Base-by-base conservation (phyloP, 23 tunicate genomes). In the Pegea sp. region DNA sequence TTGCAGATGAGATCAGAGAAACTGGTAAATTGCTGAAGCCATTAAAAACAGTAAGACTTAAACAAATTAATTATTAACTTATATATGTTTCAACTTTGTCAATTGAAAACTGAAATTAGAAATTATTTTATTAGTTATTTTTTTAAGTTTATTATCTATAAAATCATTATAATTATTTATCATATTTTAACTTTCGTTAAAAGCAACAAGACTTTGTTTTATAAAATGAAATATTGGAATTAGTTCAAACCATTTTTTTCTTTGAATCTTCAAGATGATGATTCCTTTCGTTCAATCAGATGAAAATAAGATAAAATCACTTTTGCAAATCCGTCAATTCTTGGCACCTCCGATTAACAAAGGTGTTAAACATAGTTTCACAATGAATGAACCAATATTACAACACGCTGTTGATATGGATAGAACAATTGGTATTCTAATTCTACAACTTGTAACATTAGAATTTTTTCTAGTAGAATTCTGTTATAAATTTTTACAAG, bases 1-100 rank as follows among this genome's bases (percentile, higher is more conserved):
- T 84, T 22, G 46, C 29, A 65, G 43, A 68, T 22, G 84, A 84
- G 56, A 34, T 84, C 1, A 49, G 34, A 38, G 46, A 38, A 38
- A 16, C 46, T 8, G 16, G 16, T 38, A 38, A 16, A 8, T 8
- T 38, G 13, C 11, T 38, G 16, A 38, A 38, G 13, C 46, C 11
- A 38, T 8, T 8, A 8, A 16, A 38, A 38, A 38, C 46, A 16
- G 46, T 38, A 38, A 16, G 13, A 38, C 16, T 38, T 38, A 8
- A 38, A 8, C 16, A 8, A 16, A 8, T 38, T 38, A 8, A 38
- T 38, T 38, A 38, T 38, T 38, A 8, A 38, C 46, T 38, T 38
- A 8, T 38, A 38, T 38, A n/a, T n/a, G n/a, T n/a, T n/a, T n/a
- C n/a, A n/a, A n/a, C n/a, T n/a, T n/a, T n/a, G n/a, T n/a, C n/a